Evolutionary conservation across 2,797 vertebrate genomes (phyloP), one percentile per base, ranked within the genome.

Genomic region (Tauraco hartlaubi): DNA sequence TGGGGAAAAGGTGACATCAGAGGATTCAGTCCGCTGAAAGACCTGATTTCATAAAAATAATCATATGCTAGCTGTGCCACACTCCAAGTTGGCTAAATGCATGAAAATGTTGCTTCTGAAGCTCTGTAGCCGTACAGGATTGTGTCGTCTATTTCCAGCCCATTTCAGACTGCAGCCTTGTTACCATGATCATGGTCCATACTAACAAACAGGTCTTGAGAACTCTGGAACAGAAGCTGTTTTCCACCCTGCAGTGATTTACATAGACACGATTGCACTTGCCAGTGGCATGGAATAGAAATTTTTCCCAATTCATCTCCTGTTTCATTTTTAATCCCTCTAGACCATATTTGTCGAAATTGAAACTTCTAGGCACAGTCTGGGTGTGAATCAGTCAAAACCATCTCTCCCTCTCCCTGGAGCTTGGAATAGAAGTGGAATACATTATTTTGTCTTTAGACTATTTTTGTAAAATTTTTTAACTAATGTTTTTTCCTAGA

Each of bases 381-480:
- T 78, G 26, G 19, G 17, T 56, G 9, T 39, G 52, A 83, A 67
- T 67, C 56, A 49, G 41, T 74, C 49, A 92, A 78, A 92, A 77
- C 1, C 0, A 0, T 71, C 31, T 58, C 31, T 78, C 29, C 52
- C 7, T 76, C 16, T n/a, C 13, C 10, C n/a, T 71, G 33, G 23
- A 44, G 10, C 15, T 7, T 74, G 22, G 48, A 61, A 35, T 31
- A 67, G 4, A 43, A 76, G 13, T 28, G 4, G 9, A 35, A 64
- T 48, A 69, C 5, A 23, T 79, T 7, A 26, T 69, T 91, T 89
- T 1, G 9, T n/a, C 3, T 46, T 94, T 76, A 56, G 17, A 48
- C 2, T 26, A 35, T 58, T 78, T 75, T 56, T 26, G 52, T 44
- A 4, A 33, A 7, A 41, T 41, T 41, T 41, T 89, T 74, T 84